Conservation (phyloP, 2,797 vertebrate genomes). For the Microtus obscurus region DNA sequence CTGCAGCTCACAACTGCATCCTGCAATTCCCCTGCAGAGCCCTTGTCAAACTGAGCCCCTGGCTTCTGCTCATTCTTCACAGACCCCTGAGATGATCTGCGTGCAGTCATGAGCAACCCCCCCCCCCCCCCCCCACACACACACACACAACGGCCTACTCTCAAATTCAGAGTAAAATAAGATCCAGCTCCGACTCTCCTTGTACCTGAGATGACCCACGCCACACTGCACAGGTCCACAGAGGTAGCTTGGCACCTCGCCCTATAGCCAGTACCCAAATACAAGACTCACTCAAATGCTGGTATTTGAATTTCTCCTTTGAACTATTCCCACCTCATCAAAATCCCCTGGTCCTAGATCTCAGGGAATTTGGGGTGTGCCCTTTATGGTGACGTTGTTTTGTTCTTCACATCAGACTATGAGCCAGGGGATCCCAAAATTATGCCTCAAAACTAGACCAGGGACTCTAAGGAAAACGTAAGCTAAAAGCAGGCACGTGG, state of each 20-base stretch:
- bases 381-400: neutral
- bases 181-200: neutral
- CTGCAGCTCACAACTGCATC: conserved; percentile 49
- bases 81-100: conserved; percentile 54
- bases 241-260: neutral
- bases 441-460: conserved; percentile 13
- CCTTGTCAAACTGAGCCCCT: conserved; percentile 70
- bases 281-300: neutral
- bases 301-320: neutral
- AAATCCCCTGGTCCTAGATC: conserved; percentile 2
- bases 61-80: conserved; percentile 73
- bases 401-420: neutral
- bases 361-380: neutral
- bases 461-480: neutral
- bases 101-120: conserved; percentile 27
- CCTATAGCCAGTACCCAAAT: neutral
- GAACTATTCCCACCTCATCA: neutral
- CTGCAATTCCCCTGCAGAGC: conserved; percentile 63
- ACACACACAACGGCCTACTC: neutral
- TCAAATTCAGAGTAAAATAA: conserved; percentile 42
- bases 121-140: neutral
- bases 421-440: neutral
- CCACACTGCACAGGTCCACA: neutral
- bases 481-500: neutral
- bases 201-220: neutral